Percentiles rank a stretch among this genome's conserved stretches.
phyloP scores from a whole-genome alignment of 2,113 vertebrate species.

The Arizona elegans region DNA sequence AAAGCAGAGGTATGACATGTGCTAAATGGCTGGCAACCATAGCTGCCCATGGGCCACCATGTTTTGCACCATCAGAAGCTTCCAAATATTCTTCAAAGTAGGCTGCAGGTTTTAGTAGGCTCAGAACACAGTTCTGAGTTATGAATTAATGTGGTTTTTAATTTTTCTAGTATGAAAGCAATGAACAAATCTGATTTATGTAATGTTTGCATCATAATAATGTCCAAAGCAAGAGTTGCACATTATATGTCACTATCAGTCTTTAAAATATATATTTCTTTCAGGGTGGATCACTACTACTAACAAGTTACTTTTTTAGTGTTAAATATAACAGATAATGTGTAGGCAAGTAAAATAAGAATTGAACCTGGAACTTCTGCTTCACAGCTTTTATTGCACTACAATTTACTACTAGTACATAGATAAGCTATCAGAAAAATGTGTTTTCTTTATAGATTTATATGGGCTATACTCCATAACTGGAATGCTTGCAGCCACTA shows the following conservation, averaged over 20 bases:
- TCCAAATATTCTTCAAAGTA: background rate
- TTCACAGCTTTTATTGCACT: background rate
- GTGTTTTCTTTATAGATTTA: background rate
- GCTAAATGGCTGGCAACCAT: background rate
- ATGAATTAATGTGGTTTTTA: background rate
- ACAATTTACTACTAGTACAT: background rate
- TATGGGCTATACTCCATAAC: background rate
- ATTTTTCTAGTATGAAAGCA: background rate
- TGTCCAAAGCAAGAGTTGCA: background rate
- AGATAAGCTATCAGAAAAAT: background rate
- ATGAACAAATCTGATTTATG: background rate
- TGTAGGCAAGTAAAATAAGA: background rate
- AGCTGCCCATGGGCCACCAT: background rate
- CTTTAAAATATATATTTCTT: background rate
- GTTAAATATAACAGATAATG: background rate
- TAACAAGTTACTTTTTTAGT: background rate
- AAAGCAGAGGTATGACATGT: background rate
- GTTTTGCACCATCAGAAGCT: background rate
- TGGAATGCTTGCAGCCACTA: background rate
- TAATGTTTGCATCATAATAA: background rate
- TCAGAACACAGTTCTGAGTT: too few species aligned
- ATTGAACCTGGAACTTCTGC: background rate
- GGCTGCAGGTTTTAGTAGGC: background rate
- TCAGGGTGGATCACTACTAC: background rate
- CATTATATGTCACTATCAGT: background rate